Evolutionary conservation across 2,888 invertebrate genomes (phyloP).

Genomic region (Lobophora halterata): DNA sequence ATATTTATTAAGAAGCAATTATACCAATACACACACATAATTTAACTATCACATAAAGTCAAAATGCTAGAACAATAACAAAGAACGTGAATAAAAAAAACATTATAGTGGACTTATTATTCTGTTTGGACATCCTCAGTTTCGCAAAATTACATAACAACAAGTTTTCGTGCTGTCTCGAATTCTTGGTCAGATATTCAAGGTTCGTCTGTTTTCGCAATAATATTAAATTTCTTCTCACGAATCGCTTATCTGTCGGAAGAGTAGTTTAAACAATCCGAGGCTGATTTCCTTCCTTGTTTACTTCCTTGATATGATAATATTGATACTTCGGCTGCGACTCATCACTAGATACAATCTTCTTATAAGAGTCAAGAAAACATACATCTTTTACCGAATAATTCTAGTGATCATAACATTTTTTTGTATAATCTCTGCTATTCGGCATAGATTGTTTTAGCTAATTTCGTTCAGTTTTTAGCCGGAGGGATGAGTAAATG

Average conservation of each 20-base stretch:
- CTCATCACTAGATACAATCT: conserved; percentile 2
- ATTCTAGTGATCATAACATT: no score
- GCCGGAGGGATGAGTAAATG: no score
- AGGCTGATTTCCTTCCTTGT: conserved; percentile 24
- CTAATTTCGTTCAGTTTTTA: no score
- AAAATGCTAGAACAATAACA: no score
- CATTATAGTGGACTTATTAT: no score
- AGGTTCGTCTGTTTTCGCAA: conserved; percentile 18
- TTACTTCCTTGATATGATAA: conserved; percentile 22
- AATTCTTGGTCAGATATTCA: conserved; percentile 14
- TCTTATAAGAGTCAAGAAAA: not conserved
- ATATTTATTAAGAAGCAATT: conserved; percentile 1
- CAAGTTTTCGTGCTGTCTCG: conserved; percentile 1
- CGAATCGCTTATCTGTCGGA: conserved; percentile 30
- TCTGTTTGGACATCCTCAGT: not conserved
- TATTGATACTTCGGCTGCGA: conserved; percentile 5
- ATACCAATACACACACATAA: no score
- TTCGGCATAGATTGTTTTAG: no score
- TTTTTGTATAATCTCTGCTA: no score
- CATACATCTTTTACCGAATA: not conserved
- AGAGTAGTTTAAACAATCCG: conserved; percentile 25
- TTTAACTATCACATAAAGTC: no score
- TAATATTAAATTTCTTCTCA: conserved; percentile 29
- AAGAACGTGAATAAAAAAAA: no score
- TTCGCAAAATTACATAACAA: conserved; percentile 12